Evolutionary conservation across 1,140 invertebrate species (phyloP), one percentile per base, ranked within the genome.

Genomic region (Magallana gigas): DNA sequence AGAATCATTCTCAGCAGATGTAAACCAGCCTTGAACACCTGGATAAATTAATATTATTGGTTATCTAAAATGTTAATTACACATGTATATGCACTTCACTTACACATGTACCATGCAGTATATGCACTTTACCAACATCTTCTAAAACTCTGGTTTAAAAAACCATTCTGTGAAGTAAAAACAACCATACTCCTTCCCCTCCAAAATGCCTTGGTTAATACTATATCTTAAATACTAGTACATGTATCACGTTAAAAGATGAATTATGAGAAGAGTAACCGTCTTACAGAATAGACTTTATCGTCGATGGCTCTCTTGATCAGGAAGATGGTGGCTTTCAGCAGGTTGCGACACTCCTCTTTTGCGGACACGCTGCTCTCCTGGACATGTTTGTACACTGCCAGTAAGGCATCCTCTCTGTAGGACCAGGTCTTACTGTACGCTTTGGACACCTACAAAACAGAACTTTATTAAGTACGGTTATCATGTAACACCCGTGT

Each of bases 381-480:
- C 59, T 91, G 89, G 91, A 98, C 94, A 89, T 97, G 96, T 84
- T 97, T 96, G 68, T 97, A 96, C 7, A 98, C 95, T 16, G 96
- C 95, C 88, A 97, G 95, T 18, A 99, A 92, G 0, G 98, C 98
- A 91, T 98, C 98, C 93, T 99, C 98, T 92, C 98, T 97, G 93
- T 98, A 97, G 16, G 97, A 96, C 95, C 97, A 99, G 91, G 98
- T 98, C 93, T 98, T 98, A 1, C 98, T 98, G 93, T 98, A 98
- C 94, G 98, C 97, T 94, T 98, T 98, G 93, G 98, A 97, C 5
- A 98, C 97, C 97, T 98, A 82, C 16, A 89, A 85, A 60, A 80
- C 36, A 48, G 36, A 48, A 48, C 36, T 48, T 48, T 48, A 48
- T 48, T 2, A 48, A 48, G 36, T 48, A 48, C 36, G 5, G 36